Evolutionary conservation across 2,888 invertebrate genomes (phyloP).

Genomic region (Ormyrus nitidulus): DNA sequence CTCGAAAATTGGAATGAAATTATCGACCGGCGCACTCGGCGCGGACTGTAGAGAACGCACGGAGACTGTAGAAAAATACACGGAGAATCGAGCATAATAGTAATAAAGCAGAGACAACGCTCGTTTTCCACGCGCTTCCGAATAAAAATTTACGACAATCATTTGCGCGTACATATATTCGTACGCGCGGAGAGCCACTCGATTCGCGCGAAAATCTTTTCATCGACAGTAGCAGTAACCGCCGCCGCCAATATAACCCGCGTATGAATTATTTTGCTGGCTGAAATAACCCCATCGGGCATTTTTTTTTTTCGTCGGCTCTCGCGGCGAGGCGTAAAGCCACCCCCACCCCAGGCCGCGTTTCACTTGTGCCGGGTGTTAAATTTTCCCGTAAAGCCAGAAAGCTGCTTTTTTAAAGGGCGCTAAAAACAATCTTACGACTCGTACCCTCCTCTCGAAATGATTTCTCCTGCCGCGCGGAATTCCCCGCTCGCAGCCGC

Average conservation of each 20-base stretch:
- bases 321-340: conserved; percentile 1
- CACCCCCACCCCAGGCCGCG: not conserved
- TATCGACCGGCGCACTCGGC: no score
- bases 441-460: not conserved
- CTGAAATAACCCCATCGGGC: not conserved
- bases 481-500: not conserved
- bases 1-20: no score
- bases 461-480: not conserved
- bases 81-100: no score
- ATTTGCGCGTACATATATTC: no score
- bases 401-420: conserved; percentile 25
- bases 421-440: conserved; percentile 36
- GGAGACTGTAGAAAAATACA: no score
- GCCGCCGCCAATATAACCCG: not conserved
- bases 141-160: no score
- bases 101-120: no score
- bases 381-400: conserved; percentile 20
- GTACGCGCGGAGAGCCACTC: no score
- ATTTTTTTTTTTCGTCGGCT: not conserved
- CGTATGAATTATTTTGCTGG: conserved; percentile 33
- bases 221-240: not conserved
- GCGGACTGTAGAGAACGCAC: no score
- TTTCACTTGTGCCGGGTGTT: conserved; percentile 36
- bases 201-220: not conserved
- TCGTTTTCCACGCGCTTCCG: no score